Base-by-base conservation (phyloP, 2,113 vertebrate genomes). In the Ahaetulla prasina region DNA sequence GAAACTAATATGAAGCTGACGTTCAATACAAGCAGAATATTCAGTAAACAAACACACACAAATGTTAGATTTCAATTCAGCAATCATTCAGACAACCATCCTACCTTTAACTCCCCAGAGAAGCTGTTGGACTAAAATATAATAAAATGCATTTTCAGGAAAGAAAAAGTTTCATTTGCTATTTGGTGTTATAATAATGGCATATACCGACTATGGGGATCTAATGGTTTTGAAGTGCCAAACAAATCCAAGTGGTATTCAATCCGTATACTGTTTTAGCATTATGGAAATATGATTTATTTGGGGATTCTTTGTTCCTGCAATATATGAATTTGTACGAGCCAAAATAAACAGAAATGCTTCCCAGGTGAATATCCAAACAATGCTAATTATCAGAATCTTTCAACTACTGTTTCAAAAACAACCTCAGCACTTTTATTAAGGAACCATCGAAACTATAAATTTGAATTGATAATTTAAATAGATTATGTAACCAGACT, bases 71-170 rank as follows among this genome's bases (percentile, higher is more conserved):
- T 96, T 96, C 95, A 96, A 94, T 96, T 94, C 94, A 97, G 95
- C 95, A 96, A 91, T 93, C 92, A 94, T 93, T 94, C 91, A 96
- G 89, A 93, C 88, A 94, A 93, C 74, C 90, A 89, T 96, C 98
- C 96, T 99, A 99, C 99, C 99, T 98, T 99, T 98, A 96, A 98
- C 99, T 96, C 99, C 99, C 99, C 99, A 99, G 94, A 99, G 98
- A 96, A 98, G 98, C 63, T 98, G 98, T 92, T 99, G 99, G 95
- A 99, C 99, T 99, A 98, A 94, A 99, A 99, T 94, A 96, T 91
- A 98, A 98, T 97, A 97, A 96, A 98, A 98, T 94, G 49, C 2
- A 43, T 92, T 94, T 93, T 97, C 94, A 98, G 96, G 97, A 96
- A 96, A 93, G 20, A 92, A 74, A n/a, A 87, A 30, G 47, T 10